These are phyloP conservation scores for Hydriomena furcata DNA, from an alignment of 2,888 invertebrate species.

Conservation along the genomic window DNA sequence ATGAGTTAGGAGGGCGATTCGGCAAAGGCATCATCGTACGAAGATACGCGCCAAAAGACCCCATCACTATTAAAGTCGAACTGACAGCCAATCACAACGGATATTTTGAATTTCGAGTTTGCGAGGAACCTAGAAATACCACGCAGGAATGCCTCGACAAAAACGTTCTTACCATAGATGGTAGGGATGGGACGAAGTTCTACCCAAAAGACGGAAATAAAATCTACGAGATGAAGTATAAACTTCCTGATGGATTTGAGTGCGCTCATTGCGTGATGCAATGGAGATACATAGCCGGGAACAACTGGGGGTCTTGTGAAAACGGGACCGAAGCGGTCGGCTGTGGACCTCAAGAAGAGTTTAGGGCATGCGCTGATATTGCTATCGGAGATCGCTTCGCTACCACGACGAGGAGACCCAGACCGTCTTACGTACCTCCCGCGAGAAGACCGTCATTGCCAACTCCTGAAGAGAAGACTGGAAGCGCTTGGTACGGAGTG, in stretches of 20 bases:
- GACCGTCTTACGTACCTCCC: conserved; percentile 72
- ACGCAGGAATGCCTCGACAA: conserved; percentile 91
- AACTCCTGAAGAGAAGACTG: conserved; percentile 69
- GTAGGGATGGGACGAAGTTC: conserved; percentile 82
- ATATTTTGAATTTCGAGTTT: conserved; percentile 92
- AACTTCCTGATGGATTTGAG: conserved; percentile 85
- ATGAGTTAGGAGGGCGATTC: conserved; percentile 93
- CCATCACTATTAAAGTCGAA: conserved; percentile 90
- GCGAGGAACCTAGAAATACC: conserved; percentile 88
- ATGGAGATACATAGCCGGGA: conserved; percentile 94
- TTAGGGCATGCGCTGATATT: conserved; percentile 93
- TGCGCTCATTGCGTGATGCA: conserved; percentile 94
- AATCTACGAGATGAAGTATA: conserved; percentile 90
- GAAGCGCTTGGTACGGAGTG: conserved; percentile 80
- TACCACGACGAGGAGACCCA: conserved; percentile 70
- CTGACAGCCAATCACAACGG: conserved; percentile 95
- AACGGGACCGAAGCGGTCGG: conserved; percentile 91
- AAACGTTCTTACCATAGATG: conserved; percentile 84
- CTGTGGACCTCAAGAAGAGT: conserved; percentile 95
- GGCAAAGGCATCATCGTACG: conserved; percentile 92
- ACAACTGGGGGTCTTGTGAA: conserved; percentile 91
- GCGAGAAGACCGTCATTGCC: conserved; percentile 69
- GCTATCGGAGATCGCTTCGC: conserved; percentile 85
- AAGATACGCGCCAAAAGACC: conserved; percentile 87
- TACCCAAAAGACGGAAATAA: conserved; percentile 91